Conservation (phyloP, 92 coral and sea anemone genomes). For the Zoanthus solanderi region DNA sequence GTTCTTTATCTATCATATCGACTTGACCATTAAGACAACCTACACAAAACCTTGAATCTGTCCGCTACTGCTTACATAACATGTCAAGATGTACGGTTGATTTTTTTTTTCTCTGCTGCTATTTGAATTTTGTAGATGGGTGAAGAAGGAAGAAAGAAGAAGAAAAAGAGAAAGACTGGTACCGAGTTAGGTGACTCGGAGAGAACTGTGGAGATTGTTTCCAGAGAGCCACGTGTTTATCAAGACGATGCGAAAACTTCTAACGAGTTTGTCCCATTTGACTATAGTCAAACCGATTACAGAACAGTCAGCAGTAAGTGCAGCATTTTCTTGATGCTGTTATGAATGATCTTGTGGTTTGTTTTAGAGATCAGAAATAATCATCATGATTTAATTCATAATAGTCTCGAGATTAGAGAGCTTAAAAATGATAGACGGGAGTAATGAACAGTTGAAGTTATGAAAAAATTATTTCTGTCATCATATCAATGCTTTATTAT, state of each 20-base stretch:
- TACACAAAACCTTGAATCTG: background rate
- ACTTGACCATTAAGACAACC: no score
- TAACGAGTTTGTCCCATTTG: slow-evolving; percentile 27
- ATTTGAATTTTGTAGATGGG: background rate
- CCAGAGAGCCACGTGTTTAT: background rate
- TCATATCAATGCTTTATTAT: no score
- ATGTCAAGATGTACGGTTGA: background rate
- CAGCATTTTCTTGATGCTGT: background rate
- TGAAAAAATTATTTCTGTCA: no score
- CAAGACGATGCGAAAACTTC: background rate
- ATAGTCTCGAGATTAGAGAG: no score
- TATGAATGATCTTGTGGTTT: no score
- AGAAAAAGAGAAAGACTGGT: background rate
- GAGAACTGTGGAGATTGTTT: background rate
- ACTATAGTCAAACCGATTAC: slow-evolving; percentile 38
- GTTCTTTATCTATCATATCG: no score
- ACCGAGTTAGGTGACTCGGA: background rate
- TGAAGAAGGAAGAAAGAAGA: slow-evolving; percentile 39
- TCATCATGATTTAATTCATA: no score
- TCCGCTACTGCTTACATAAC: background rate
- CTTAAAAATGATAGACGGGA: no score
- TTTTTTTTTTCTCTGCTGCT: background rate
- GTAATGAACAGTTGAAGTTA: no score
- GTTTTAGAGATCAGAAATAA: no score
- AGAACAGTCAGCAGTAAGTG: slow-evolving; percentile 17